These are phyloP conservation scores for Etheostoma perlongum DNA, from an alignment of 2,797 vertebrate genomes.

Conservation along the genomic window DNA sequence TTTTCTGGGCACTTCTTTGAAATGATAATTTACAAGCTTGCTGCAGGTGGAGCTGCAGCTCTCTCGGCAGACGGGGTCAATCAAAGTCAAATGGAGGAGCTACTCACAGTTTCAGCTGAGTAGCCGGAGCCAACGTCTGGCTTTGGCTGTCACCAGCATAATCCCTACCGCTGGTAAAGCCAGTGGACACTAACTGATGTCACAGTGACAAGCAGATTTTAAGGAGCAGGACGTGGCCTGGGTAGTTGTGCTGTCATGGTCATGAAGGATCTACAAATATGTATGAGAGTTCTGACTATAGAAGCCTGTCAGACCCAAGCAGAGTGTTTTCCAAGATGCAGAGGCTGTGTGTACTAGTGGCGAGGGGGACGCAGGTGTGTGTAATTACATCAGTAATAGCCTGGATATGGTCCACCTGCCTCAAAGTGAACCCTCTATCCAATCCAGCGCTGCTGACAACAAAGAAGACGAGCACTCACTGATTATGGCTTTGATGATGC, in stretches of 20 bases:
- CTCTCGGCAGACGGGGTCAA: slow-evolving; percentile 76
- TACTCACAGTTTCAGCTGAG: slow-evolving; percentile 62
- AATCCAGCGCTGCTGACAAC: slow-evolving; percentile 68
- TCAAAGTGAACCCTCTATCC: slow-evolving; percentile 77
- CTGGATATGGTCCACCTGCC: slow-evolving; percentile 86
- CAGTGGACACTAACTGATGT: slow-evolving; percentile 45
- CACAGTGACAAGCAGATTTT: slow-evolving; percentile 41
- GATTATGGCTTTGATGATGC: slow-evolving; percentile 77
- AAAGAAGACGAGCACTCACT: slow-evolving; percentile 69
- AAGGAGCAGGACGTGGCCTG: slow-evolving; percentile 24
- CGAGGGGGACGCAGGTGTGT: slow-evolving; percentile 83
- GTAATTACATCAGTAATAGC: slow-evolving; percentile 87
- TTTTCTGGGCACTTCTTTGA: slow-evolving; percentile 85
- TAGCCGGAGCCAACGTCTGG: slow-evolving; percentile 43
- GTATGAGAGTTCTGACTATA: slow-evolving; percentile 23
- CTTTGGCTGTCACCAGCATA: slow-evolving; percentile 57
- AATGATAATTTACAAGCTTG: slow-evolving; percentile 82
- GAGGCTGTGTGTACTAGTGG: slow-evolving; percentile 28
- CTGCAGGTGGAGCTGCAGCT: slow-evolving; percentile 74
- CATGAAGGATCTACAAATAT: slow-evolving; percentile 36
- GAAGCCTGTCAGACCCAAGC: slow-evolving; percentile 27
- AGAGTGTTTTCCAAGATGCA: slow-evolving; percentile 44
- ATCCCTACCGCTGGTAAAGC: slow-evolving; percentile 47
- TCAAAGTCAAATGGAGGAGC: slow-evolving; percentile 83
- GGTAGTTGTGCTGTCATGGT: slow-evolving; percentile 24